These are phyloP conservation scores for Himalopsyche phryganea DNA, from an alignment of 1,140 invertebrate genomes.

Conservation along the genomic window DNA sequence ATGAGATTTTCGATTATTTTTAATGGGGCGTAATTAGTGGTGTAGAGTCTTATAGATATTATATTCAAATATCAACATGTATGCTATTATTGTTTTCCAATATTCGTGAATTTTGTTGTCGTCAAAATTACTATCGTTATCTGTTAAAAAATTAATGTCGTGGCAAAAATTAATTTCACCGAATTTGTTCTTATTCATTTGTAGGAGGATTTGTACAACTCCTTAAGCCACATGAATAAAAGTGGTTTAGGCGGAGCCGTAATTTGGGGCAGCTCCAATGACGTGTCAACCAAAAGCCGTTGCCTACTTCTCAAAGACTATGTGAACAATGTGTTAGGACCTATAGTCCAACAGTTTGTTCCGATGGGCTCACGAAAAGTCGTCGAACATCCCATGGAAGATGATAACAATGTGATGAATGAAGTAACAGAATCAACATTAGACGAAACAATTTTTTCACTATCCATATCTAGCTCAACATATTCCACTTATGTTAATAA, in stretches of 20 bases:
- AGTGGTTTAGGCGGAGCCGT: slow-evolving; percentile 60
- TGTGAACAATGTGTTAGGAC: slow-evolving; percentile 59
- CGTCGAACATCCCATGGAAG: background rate
- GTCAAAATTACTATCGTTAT: background rate
- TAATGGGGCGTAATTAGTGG: too few relatives aligned
- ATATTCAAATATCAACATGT: too few relatives aligned
- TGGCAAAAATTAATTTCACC: background rate
- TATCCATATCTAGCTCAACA: too few relatives aligned
- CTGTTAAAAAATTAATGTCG: background rate
- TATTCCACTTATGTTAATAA: too few relatives aligned
- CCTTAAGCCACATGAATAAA: slow-evolving; percentile 53
- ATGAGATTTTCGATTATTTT: too few relatives aligned
- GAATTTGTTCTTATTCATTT: slow-evolving; percentile 36
- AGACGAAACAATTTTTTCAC: slow-evolving; percentile 1
- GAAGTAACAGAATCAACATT: background rate
- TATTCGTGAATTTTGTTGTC: background rate
- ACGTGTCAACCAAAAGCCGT: slow-evolving; percentile 62
- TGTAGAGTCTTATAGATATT: too few relatives aligned
- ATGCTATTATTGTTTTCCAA: too few relatives aligned
- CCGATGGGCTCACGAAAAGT: background rate
- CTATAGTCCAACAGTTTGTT: slow-evolving; percentile 44
- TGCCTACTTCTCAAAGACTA: slow-evolving; percentile 60
- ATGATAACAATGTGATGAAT: slow-evolving; percentile 1
- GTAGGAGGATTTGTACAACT: slow-evolving; percentile 57
- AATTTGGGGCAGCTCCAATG: slow-evolving; percentile 71